Evolutionary conservation across 2,113 vertebrate genomes (phyloP), one percentile per base, ranked within the genome.

Genomic region (Plecotus auritus): DNA sequence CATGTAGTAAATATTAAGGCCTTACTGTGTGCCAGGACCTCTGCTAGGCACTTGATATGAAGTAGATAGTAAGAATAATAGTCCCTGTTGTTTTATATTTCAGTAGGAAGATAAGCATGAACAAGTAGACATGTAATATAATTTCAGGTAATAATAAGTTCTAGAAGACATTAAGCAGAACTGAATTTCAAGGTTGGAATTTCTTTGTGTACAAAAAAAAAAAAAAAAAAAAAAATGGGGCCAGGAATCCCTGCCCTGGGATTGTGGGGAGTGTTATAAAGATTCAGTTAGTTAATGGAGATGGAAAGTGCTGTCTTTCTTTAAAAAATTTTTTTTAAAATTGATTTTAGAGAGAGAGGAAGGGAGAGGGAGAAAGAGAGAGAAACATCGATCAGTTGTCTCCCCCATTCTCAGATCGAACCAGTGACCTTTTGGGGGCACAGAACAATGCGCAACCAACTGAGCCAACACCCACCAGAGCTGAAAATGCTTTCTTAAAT

Each of bases 401-500:
- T 11, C 56, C 56, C 3, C 4, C 9, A 61, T 26, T 61, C 56
- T 28, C 56, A 4, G 28, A 64, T 28, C 2, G 12, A 64, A 30
- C 61, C 61, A 64, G 61, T 14, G 28, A 64, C 28, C 28, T 64
- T 64, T 64, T 64, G 61, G 28, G 28, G 32, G 28, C 28, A 64
- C 28, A 64, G 28, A 30, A 32, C 61, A 14, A 64, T 64, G 61
- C 11, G 4, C 61, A 64, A 30, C 7, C 64, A 67, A 67, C 64
- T 67, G 14, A 64, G 64, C 32, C 64, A 67, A 32, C 56, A 61
- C 56, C 56, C 56, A 61, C 56, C 56, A 61, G 56, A 26, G 23
- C 9, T 59, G 56, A 61, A 61, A 61, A 26, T 96, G n/a, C 45
- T 81, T 81, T 96, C 42, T 86, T 92, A 95, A 80, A 35, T 85